Percentiles rank a stretch among this genome's conserved stretches.
Conservation (phyloP, 2,113 vertebrate species). For the Otus sunia region DNA sequence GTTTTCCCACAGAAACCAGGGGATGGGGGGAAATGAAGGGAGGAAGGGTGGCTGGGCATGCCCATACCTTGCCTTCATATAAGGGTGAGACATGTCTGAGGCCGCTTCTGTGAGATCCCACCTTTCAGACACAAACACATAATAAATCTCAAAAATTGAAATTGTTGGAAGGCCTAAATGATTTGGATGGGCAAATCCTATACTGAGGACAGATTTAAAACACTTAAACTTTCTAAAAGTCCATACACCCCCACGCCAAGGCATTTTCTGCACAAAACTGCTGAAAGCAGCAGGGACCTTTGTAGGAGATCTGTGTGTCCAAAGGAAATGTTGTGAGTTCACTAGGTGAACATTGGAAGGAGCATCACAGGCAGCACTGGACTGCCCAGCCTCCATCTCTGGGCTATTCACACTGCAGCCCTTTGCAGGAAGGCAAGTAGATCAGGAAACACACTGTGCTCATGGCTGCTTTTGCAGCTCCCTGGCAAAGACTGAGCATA, state of each 20-base stretch:
- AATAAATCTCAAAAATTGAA: neutral
- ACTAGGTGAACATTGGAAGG: neutral
- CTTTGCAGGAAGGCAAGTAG: neutral
- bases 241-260: neutral
- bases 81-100: neutral
- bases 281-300: neutral
- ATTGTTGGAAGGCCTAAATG: neutral
- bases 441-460: fast-evolving
- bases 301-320: neutral
- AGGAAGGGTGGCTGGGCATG: neutral
- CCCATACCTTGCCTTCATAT: neutral
- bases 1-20: neutral
- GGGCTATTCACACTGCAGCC: neutral
- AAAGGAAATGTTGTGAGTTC: fast-evolving
- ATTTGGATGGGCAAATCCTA: neutral
- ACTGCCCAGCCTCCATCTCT: neutral
- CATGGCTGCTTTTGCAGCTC: neutral
- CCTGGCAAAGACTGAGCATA: neutral
- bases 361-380: fast-evolving
- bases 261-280: neutral
- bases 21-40: neutral
- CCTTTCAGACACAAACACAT: neutral
- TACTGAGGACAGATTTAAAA: neutral
- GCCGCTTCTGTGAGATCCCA: neutral
- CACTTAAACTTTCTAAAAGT: neutral